Percentiles rank a stretch among this genome's conserved stretches.
These are phyloP conservation scores for Pavo muticus DNA, from an alignment of 2,113 vertebrate genomes.

Conservation along the genomic window DNA sequence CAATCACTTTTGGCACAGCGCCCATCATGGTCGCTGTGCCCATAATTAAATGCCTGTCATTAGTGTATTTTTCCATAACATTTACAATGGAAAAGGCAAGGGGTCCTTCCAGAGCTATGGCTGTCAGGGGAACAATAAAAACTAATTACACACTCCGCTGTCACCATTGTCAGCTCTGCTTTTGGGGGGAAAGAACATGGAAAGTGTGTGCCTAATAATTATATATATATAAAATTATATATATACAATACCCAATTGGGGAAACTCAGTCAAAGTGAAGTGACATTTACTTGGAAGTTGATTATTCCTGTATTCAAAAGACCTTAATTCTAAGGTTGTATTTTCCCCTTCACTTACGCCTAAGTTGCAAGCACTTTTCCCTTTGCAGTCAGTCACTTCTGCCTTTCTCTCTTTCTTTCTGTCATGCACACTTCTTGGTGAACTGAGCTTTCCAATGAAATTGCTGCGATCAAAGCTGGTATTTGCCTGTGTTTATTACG, in stretches of 20 bases:
- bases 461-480: background rate
- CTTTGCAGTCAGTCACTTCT: background rate
- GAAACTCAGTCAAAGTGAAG: conserved; percentile 17
- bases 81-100: conserved; percentile 78
- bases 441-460: conserved; percentile 19
- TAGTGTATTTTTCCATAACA: conserved; percentile 78
- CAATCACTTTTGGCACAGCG: conserved; percentile 67
- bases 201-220: conserved; percentile 43
- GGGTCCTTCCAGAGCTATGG: conserved; percentile 71
- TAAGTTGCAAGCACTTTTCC: background rate
- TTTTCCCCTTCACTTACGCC: background rate
- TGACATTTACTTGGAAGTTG: conserved; percentile 21
- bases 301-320: conserved; percentile 15
- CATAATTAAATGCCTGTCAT: conserved; percentile 80
- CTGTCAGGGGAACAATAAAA: conserved; percentile 81
- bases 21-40: conserved; percentile 61
- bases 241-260: background rate
- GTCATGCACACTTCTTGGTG: background rate
- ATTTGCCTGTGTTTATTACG: conserved; percentile 24
- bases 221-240: background rate
- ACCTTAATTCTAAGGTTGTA: background rate
- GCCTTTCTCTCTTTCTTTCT: background rate
- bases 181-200: conserved; percentile 64
- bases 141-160: conserved; percentile 79
- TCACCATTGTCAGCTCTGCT: conserved; percentile 72